Base-by-base conservation (phyloP, 2,888 invertebrate species). In the Pristionchus arcanus region DNA sequence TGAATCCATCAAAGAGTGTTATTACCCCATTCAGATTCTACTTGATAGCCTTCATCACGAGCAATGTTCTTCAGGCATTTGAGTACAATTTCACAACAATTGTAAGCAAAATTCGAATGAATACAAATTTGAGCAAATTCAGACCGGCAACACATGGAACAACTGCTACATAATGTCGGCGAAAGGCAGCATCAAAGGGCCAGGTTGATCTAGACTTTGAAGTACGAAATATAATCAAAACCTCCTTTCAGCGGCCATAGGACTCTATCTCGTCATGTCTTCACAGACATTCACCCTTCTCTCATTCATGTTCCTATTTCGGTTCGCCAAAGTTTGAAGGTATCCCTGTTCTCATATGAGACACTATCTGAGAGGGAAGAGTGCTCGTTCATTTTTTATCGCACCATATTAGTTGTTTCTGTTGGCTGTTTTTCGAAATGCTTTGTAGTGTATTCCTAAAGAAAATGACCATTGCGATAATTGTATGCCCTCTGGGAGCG, bases 1-100 rank as follows among this genome's bases (percentile, higher is more conserved):
- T n/a, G n/a, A n/a, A n/a, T n/a, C n/a, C n/a, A n/a, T n/a, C n/a
- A n/a, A n/a, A n/a, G n/a, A n/a, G n/a, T n/a, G n/a, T n/a, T n/a
- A n/a, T n/a, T n/a, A n/a, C n/a, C n/a, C n/a, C 31, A 42, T 25
- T 21, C 74, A 77, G 74, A 77, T 77, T 77, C 42, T 77, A 77
- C 25, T 42, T 77, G 42, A 77, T 77, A 25, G 25, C 74, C 0
- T 77, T 37, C 74, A 77, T 77, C 74, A n/a, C 74, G 16, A 25
- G 74, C 11, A 77, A 77, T 77, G 42, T 42, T 2, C 25, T 77
- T 1, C 74, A 77, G 11, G 42, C 74, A 77, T 77, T 77, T 42
- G 25, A 77, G 11, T 77, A 42, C 42, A 77, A 77, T 42, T 5
- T 77, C 42, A 77, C 42, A 21, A 77, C 74, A 77, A 42, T 77